These are phyloP conservation scores for Diaperis boleti DNA, from an alignment of 2,888 invertebrate species.

Conservation along the genomic window DNA sequence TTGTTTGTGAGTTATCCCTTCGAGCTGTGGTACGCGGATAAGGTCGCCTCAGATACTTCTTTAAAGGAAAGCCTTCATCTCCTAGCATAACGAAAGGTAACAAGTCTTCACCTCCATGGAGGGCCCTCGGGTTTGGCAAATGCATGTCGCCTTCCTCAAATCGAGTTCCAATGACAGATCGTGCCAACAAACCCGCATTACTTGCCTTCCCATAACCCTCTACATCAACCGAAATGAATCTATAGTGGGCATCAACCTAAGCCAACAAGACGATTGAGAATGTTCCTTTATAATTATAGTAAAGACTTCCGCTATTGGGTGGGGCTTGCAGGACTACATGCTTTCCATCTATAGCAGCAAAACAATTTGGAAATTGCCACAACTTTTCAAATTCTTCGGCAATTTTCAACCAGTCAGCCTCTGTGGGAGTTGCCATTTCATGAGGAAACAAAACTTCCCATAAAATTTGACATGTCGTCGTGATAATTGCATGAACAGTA, in stretches of 20 bases:
- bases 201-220: neutral
- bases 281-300: neutral
- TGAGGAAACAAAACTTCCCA: no score
- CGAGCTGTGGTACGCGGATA: no score
- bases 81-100: neutral
- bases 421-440: neutral
- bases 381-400: neutral
- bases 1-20: neutral
- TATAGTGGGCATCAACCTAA: neutral
- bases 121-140: no score
- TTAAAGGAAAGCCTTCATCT: neutral
- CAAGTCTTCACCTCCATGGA: no score
- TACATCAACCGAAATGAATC: conserved; percentile 24
- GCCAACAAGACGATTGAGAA: neutral
- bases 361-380: conserved; percentile 2
- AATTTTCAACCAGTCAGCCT: neutral
- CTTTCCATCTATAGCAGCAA: conserved; percentile 5
- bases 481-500: no score
- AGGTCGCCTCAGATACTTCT: neutral
- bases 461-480: no score
- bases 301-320: neutral
- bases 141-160: no score
- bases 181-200: no score
- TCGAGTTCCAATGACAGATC: no score
- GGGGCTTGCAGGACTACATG: conserved; percentile 2